A percentile compares a stretch with the other conserved stretches of the same genome.
Evolutionary conservation across 2,113 vertebrate genomes (phyloP).

Genomic region (Anser brachyrhynchus): DNA sequence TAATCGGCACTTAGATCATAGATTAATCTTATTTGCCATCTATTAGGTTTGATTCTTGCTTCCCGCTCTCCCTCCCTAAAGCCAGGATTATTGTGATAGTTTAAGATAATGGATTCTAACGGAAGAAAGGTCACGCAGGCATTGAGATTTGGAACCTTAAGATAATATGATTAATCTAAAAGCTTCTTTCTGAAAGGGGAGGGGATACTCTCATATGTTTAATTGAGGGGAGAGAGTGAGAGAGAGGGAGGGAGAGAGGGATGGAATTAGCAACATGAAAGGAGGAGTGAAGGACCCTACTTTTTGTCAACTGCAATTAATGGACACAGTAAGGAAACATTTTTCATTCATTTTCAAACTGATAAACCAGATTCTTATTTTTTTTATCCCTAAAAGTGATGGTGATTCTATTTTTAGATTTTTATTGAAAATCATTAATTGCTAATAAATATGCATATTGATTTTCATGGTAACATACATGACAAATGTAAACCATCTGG

Average conservation of each 20-base stretch:
- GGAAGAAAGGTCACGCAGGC: slow-evolving; percentile 96
- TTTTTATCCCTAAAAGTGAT: slow-evolving; percentile 32
- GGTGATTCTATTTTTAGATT: slow-evolving; percentile 43
- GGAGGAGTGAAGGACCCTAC: slow-evolving; percentile 61
- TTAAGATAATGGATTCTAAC: slow-evolving; percentile 99
- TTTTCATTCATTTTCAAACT: slow-evolving; percentile 64
- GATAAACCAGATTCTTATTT: slow-evolving; percentile 31
- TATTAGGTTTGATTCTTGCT: slow-evolving; percentile 99
- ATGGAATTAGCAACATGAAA: slow-evolving; percentile 64
- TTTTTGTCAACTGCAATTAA: slow-evolving; percentile 81
- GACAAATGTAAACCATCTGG: background rate
- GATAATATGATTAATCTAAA: slow-evolving; percentile 99
- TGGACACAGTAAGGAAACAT: slow-evolving; percentile 65
- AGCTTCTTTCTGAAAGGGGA: slow-evolving; percentile 93
- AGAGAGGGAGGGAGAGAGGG: slow-evolving; percentile 71
- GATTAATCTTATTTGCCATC: slow-evolving; percentile 99
- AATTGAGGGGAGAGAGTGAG: slow-evolving; percentile 83
- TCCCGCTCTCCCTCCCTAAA: slow-evolving; percentile 95
- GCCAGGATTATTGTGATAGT: slow-evolving; percentile 99
- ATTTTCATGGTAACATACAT: background rate
- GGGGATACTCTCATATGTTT: slow-evolving; percentile 91
- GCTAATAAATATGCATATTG: background rate
- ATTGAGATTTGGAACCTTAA: slow-evolving; percentile 97
- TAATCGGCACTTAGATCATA: slow-evolving; percentile 99
- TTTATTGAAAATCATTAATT: slow-evolving; percentile 13